These are phyloP conservation scores for Linyphia triangularis DNA, from an alignment of 2,888 invertebrate genomes.

Conservation along the genomic window DNA sequence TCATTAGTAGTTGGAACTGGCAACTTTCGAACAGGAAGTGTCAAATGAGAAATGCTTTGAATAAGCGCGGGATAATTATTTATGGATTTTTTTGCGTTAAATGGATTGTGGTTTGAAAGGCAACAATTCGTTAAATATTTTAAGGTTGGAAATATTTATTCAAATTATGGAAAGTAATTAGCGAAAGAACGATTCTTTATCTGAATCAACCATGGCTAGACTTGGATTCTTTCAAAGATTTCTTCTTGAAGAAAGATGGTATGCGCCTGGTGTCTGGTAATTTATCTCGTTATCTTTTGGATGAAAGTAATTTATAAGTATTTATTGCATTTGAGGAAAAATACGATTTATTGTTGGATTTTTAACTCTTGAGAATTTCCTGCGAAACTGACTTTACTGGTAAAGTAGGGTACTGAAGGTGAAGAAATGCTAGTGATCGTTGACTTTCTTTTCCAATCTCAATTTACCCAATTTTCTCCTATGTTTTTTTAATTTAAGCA, in stretches of 20 bases:
- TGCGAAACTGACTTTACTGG: no score
- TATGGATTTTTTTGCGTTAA: not conserved
- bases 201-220: not conserved
- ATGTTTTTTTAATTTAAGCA: no score
- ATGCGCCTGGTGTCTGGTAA: not conserved
- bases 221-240: not conserved
- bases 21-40: not conserved
- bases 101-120: not conserved
- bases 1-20: slow-evolving; percentile 1
- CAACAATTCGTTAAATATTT: slow-evolving; percentile 4
- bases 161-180: slow-evolving; percentile 33
- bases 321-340: not conserved
- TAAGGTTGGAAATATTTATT: slow-evolving; percentile 24
- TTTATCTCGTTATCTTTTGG: not conserved
- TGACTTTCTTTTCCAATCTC: no score
- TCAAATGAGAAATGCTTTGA: not conserved
- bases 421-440: no score
- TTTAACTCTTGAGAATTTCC: no score
- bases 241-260: not conserved
- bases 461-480: no score
- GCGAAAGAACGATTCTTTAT: not conserved
- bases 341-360: no score
- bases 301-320: slow-evolving; percentile 21
- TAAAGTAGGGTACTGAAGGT: no score
- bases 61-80: not conserved